Evolutionary conservation across 64 coral and sea anemone genomes (phyloP), one percentile per base, ranked within the genome.

Genomic region (Actinia tenebrosa): DNA sequence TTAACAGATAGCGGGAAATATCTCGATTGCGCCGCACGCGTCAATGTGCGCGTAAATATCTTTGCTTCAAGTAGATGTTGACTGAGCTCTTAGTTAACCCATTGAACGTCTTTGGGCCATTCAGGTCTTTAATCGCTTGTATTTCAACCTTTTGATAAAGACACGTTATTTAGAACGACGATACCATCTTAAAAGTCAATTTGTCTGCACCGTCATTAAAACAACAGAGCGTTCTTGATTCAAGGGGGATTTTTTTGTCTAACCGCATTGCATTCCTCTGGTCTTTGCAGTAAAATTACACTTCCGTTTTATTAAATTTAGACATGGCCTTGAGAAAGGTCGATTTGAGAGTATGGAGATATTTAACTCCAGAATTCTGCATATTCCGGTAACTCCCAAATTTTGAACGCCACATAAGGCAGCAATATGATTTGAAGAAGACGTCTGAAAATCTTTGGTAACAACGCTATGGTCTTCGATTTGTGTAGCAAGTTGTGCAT

Each of bases 271-370:
- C n/a, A 26, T 75, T 75, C 69, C 25, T 8, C 30, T 42, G 10
- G 23, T 72, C 69, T 37, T 72, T 27, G 1, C 69, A 72, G n/a
- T 72, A 72, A 72, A 72, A 8, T 15, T 27, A 72, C 10, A 30
- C 25, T 72, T 72, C 69, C 69, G 69, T 10, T 72, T 11, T 2
- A 42, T 42, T 27, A 72, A 72, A 72, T 72, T 72, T 37, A 37
- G 69, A 72, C 23, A 72, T n/a, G 64, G 69, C 69, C 69, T 72
- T 72, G 69, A 30, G 7, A 14, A 72, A 72, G 69, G 69, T 72
- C 69, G 69, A 14, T 26, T 72, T 30, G 2, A 66, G 37, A 37
- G 26, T 72, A 72, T 72, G 69, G 23, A 37, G 69, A 72, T 37
- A 37, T 37, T 37, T 37, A 37, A 37, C 30, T 4, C 8, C 23